These are phyloP conservation scores for Aplocera efformata DNA, from an alignment of 2,888 invertebrate species.

Conservation along the genomic window DNA sequence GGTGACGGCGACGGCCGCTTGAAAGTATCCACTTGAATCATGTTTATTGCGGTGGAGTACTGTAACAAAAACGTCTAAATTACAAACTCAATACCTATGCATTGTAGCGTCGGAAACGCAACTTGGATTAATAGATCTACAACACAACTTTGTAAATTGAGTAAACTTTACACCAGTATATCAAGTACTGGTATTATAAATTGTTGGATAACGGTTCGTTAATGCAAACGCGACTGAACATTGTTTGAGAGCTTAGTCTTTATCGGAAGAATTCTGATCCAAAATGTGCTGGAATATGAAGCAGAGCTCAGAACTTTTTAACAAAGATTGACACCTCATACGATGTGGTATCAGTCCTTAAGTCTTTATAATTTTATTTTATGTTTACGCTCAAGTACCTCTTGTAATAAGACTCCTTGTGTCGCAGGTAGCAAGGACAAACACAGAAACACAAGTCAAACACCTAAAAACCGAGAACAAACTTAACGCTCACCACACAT, in stretches of 20 bases:
- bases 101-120: too few relatives aligned
- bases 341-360: constrained; percentile 21
- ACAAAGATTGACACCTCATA: constrained; percentile 30
- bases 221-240: constrained; percentile 23
- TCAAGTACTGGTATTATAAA: constrained; percentile 4
- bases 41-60: constrained; percentile 30
- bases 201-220: constrained; percentile 21
- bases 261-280: constrained; percentile 29
- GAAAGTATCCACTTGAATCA: constrained; percentile 71
- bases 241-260: constrained; percentile 24
- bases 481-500: too few relatives aligned
- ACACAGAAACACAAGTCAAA: too few relatives aligned
- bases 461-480: too few relatives aligned
- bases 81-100: too few relatives aligned
- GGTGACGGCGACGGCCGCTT: constrained; percentile 75
- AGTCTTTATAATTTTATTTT: constrained; percentile 16
- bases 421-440: too few relatives aligned
- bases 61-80: constrained; percentile 13
- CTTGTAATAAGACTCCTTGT: too few relatives aligned
- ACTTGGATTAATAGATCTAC: too few relatives aligned
- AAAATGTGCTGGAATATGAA: constrained; percentile 25
- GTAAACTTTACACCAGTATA: not conserved
- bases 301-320: constrained; percentile 25
- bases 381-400: too few relatives aligned
- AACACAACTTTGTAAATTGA: too few relatives aligned